A percentile compares a stretch with the other conserved stretches of the same genome.
phyloP scores from a whole-genome alignment of 1,140 invertebrate genomes.

The Pogonus chalceus region DNA sequence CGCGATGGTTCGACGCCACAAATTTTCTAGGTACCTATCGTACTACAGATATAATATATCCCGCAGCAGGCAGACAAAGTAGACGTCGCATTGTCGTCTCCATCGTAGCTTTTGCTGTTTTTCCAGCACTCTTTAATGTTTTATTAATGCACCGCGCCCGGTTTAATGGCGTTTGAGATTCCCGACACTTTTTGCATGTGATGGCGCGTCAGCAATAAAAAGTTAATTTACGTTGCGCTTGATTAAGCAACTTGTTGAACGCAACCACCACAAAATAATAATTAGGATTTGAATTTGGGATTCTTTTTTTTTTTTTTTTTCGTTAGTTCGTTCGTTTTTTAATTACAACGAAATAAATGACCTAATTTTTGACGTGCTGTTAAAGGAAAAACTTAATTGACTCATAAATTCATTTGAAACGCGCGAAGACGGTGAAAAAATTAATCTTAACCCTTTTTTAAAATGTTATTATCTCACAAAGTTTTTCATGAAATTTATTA shows the following conservation, averaged over 20 bases:
- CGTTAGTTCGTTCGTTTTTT: not conserved
- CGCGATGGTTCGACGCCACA: not conserved
- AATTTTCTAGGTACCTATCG: too few relatives aligned
- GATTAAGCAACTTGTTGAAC: not conserved
- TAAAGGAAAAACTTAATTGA: not conserved
- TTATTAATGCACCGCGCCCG: not conserved
- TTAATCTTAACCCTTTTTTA: not conserved
- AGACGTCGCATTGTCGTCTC: too few relatives aligned
- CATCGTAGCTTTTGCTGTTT: too few relatives aligned
- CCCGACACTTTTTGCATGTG: not conserved
- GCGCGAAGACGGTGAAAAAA: not conserved
- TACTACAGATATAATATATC: too few relatives aligned
- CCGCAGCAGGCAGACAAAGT: too few relatives aligned
- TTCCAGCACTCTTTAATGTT: not conserved
- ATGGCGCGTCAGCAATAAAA: not conserved
- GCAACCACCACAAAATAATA: not conserved
- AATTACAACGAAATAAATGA: not conserved
- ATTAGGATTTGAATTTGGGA: not conserved
- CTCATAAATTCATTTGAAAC: not conserved
- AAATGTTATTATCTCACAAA: not conserved
- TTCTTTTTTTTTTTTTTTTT: not conserved
- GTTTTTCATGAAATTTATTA: too few relatives aligned
- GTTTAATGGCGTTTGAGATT: slow-evolving; percentile 5
- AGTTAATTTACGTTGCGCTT: not conserved
- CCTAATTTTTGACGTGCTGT: not conserved